A percentile compares a stretch with the other conserved stretches of the same genome.
Evolutionary conservation across 1,140 invertebrate species (phyloP).

Genomic region (Lucilia cuprina): DNA sequence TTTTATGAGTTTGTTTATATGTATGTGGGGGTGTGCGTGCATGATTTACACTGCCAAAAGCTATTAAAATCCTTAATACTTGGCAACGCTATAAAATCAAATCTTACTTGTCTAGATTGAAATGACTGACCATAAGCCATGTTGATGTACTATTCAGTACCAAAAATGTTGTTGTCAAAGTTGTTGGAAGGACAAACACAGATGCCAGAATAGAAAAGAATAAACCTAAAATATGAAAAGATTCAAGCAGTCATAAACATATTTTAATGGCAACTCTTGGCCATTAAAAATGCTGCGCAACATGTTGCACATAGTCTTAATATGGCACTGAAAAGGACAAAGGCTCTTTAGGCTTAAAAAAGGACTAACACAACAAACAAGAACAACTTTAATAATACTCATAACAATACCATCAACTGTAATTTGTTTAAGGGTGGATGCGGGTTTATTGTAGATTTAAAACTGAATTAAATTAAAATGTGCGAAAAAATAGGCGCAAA

Average conservation of each 20-base stretch:
- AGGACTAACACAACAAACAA: background rate
- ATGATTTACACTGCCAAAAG: background rate
- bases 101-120: background rate
- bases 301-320: slow-evolving; percentile 13
- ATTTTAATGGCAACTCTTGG: slow-evolving; percentile 31
- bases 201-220: background rate
- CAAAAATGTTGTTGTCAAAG: background rate
- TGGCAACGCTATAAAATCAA: slow-evolving; percentile 2
- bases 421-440: background rate
- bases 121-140: background rate
- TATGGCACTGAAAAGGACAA: background rate
- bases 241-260: background rate
- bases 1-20: background rate
- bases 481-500: too few relatives aligned
- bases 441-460: background rate
- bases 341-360: background rate
- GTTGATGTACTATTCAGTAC: background rate
- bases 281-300: slow-evolving; percentile 24
- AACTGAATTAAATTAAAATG: background rate
- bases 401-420: background rate
- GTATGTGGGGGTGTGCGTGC: background rate
- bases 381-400: background rate
- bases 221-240: background rate
- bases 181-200: background rate
- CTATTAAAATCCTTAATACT: background rate